These are phyloP conservation scores for Zelostemma sp. DNA, from an alignment of 1,140 invertebrate species.

Conservation along the genomic window DNA sequence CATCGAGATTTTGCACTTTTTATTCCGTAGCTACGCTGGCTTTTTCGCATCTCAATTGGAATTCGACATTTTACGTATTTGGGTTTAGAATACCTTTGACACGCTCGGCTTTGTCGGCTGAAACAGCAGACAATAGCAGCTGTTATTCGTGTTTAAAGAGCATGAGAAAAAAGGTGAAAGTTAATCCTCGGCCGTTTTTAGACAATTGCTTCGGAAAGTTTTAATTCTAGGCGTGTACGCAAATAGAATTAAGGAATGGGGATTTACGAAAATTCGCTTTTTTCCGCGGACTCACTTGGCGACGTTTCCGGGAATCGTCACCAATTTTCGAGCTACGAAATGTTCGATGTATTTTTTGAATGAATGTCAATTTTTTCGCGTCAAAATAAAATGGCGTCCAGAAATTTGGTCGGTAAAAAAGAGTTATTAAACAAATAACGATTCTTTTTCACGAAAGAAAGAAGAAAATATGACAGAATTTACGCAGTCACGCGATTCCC, in stretches of 20 bases:
- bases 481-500: conserved; percentile 43
- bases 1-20: background rate
- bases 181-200: background rate
- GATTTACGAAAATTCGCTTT: background rate
- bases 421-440: too few relatives aligned
- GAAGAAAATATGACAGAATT: conserved; percentile 36
- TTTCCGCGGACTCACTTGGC: background rate
- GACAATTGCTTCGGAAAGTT: conserved; percentile 3
- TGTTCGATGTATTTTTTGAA: too few relatives aligned
- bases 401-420: too few relatives aligned
- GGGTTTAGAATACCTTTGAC: too few relatives aligned
- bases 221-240: background rate
- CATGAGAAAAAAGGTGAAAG: background rate
- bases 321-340: too few relatives aligned
- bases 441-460: conserved; percentile 16
- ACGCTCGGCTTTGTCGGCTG: background rate
- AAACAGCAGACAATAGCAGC: background rate
- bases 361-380: too few relatives aligned
- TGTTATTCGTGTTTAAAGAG: background rate
- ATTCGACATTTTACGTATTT: too few relatives aligned
- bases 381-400: too few relatives aligned
- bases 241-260: background rate
- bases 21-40: too few relatives aligned
- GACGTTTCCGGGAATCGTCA: too few relatives aligned
- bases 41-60: too few relatives aligned